phyloP scores from a whole-genome alignment of 30 jellyfish, hydroid and myxozoan genomes.

The Aurelia aurita complex sp. Pacific region DNA sequence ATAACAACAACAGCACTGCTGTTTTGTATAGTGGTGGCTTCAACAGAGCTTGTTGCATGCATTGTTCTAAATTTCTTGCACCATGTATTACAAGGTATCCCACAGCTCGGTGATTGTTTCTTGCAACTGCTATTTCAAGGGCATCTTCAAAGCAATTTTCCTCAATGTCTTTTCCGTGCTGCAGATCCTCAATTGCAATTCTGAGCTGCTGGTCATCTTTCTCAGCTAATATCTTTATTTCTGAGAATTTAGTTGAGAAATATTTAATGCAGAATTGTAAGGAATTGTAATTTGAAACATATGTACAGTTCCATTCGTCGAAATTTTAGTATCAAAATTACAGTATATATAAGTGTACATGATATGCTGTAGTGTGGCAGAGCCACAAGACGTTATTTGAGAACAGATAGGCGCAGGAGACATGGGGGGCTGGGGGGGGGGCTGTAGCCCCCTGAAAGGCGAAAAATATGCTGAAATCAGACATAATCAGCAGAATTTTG shows the following conservation, averaged over 20 bases:
- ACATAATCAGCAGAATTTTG: no score
- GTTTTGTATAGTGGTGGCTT: constrained; percentile 47
- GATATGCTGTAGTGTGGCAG: no score
- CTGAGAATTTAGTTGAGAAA: constrained; percentile 7
- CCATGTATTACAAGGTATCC: constrained; percentile 87
- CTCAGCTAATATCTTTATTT: constrained; percentile 61
- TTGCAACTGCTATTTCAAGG: constrained; percentile 68
- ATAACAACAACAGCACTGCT: constrained; percentile 76
- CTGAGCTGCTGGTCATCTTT: constrained; percentile 46
- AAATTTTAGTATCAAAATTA: no score
- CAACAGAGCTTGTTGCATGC: constrained; percentile 59
- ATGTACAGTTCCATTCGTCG: no score
- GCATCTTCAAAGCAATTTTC: constrained; percentile 86
- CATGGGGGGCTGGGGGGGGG: no score
- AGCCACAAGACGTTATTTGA: no score
- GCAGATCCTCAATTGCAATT: constrained; percentile 21
- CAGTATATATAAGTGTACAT: no score
- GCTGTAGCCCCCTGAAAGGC: no score
- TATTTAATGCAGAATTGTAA: not conserved
- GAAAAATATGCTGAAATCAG: no score
- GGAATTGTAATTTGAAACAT: not conserved
- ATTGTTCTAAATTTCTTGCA: constrained; percentile 67
- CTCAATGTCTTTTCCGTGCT: constrained; percentile 75
- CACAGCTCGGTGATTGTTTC: constrained; percentile 68
- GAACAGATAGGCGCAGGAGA: no score